phyloP scores from a whole-genome alignment of 37 sponge, comb jelly and placozoan species.

The Oopsacas minuta region DNA sequence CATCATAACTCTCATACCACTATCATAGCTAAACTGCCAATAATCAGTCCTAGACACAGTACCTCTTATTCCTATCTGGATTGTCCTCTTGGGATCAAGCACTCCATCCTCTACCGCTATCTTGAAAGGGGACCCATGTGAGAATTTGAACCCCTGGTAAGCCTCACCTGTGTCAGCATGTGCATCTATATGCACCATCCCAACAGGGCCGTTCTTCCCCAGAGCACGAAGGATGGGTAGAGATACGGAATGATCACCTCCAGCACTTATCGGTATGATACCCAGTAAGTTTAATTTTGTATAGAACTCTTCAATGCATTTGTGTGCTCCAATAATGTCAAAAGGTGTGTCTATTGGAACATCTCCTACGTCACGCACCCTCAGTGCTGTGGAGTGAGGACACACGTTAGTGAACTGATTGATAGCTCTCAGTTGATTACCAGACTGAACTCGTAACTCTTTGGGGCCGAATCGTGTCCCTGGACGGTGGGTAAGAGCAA shows the following conservation, averaged over 20 bases:
- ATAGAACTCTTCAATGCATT: conserved; percentile 33
- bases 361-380: conserved; percentile 65
- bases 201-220: conserved; percentile 42
- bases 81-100: conserved; percentile 25
- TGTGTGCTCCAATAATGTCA: conserved; percentile 27
- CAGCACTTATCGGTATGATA: conserved; percentile 39
- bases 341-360: conserved; percentile 34
- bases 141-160: conserved; percentile 38
- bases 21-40: conserved; percentile 17
- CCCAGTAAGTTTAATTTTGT: conserved; percentile 22
- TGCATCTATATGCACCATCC: conserved; percentile 56
- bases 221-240: conserved; percentile 43
- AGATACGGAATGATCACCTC: conserved; percentile 65
- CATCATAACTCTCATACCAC: not conserved
- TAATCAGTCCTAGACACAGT: conserved; percentile 16
- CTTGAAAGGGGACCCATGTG: conserved; percentile 55
- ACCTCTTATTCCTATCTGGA: conserved; percentile 59
- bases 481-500: conserved; percentile 31
- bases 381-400: conserved; percentile 37
- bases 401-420: conserved; percentile 31
- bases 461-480: conserved; percentile 46
- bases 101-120: conserved; percentile 52
- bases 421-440: conserved; percentile 15
- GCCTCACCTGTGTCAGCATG: conserved; percentile 35
- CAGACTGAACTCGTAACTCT: conserved; percentile 36